Evolutionary conservation across 2,797 vertebrate genomes (phyloP).

Genomic region (Lates japonicus): DNA sequence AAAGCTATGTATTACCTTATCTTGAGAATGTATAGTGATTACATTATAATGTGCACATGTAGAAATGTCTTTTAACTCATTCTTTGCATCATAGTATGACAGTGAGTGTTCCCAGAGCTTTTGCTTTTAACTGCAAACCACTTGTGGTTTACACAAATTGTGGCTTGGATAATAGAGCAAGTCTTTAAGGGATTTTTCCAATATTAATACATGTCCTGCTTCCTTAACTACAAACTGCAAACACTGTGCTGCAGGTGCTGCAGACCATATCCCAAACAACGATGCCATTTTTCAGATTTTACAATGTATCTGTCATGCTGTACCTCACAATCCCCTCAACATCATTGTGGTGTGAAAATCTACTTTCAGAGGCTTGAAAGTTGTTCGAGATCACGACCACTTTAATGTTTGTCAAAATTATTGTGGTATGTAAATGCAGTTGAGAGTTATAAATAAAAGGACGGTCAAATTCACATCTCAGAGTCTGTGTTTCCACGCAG

Average conservation of each 20-base stretch:
- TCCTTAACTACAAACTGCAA: background rate
- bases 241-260: background rate
- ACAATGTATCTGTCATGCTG: background rate
- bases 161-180: slow-evolving; percentile 22
- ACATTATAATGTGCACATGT: slow-evolving; percentile 31
- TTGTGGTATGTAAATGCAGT: background rate
- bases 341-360: background rate
- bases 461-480: background rate
- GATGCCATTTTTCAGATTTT: background rate
- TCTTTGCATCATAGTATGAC: slow-evolving; percentile 20
- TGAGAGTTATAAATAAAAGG: background rate
- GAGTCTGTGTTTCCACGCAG: background rate
- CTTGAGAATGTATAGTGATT: slow-evolving; percentile 11
- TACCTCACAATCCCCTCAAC: background rate
- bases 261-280: slow-evolving; percentile 1
- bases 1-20: slow-evolving; percentile 33
- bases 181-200: slow-evolving; percentile 15
- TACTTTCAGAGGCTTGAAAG: background rate
- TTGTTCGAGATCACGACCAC: background rate
- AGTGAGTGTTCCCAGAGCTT: slow-evolving; percentile 22
- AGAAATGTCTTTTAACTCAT: slow-evolving; percentile 21
- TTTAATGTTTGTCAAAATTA: background rate
- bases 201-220: background rate
- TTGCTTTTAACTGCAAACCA: slow-evolving; percentile 28
- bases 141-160: slow-evolving; percentile 14